phyloP scores from a whole-genome alignment of 2,888 invertebrate genomes.

The Folsomia manolachei region DNA sequence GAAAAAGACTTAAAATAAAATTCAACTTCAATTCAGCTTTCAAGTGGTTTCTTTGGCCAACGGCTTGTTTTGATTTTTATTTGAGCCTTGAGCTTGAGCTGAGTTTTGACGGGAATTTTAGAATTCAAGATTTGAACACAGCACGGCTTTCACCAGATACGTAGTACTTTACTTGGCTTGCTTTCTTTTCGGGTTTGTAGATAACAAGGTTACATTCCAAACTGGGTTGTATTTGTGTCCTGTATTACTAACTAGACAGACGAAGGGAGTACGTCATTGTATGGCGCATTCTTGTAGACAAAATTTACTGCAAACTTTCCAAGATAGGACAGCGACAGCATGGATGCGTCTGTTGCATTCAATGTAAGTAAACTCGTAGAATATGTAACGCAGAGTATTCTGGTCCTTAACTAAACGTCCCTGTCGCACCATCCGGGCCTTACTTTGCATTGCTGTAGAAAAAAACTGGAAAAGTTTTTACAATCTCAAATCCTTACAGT shows the following conservation, averaged over 20 bases:
- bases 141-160: too few relatives aligned
- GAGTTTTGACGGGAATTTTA: not conserved
- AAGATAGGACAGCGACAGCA: not conserved
- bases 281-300: too few relatives aligned
- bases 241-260: too few relatives aligned
- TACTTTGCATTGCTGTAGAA: not conserved
- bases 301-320: not conserved
- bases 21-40: not conserved
- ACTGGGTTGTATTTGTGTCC: too few relatives aligned
- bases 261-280: not conserved
- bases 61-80: not conserved
- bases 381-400: too few relatives aligned
- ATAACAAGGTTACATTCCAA: too few relatives aligned
- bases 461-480: not conserved
- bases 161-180: too few relatives aligned
- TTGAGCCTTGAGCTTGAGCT: too few relatives aligned
- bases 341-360: conserved; percentile 9
- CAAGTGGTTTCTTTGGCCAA: too few relatives aligned
- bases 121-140: too few relatives aligned
- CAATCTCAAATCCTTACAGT: not conserved
- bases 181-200: too few relatives aligned
- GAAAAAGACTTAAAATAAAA: not conserved
- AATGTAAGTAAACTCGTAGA: too few relatives aligned
- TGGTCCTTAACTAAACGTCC: not conserved
- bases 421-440: not conserved